Base-by-base conservation (phyloP, 2,797 vertebrate species). In the Amblyopsis hoosieri region DNA sequence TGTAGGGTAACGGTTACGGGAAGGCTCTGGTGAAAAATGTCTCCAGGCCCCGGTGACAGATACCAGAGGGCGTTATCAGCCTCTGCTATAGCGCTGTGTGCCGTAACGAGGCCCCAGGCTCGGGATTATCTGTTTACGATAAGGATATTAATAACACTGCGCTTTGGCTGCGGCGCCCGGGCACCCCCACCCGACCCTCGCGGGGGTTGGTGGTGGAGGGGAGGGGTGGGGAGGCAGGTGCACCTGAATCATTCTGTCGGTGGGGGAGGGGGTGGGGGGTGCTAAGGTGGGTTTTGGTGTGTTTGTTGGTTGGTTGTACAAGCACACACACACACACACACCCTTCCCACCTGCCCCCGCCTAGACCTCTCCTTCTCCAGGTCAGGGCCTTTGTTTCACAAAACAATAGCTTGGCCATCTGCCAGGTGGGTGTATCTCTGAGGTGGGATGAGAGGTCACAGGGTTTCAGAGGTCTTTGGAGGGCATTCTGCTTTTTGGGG, bases 81-180 rank as follows among this genome's bases (percentile, higher is more conserved):
- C 61, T 72, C 67, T 66, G 77, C 74, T 78, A 11, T 37, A 19
- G 75, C 78, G 80, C 78, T 81, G 75, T 82, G 82, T 65, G 57
- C 66, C 15, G 85, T 89, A 89, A 88, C 80, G 79, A 88, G 86
- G 79, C 89, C 88, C 85, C 66, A 83, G 86, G 82, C 86, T 57
- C 75, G 31, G 83, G 67, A 88, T 90, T 89, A 92, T 91, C 85
- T 89, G 85, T 90, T 90, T 90, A 86, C 76, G 83, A 91, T 90
- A 90, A 91, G 85, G 89, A 89, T 89, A 90, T 90, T 88, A 90
- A 91, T 91, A 90, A 90, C 78, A 67, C 78, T 78, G 79, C 67
- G 75, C 82, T 90, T 85, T 87, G 87, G 81, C 88, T 85, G 84
- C 82, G 82, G 80, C 19, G 8, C 14, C 71, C 19, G 59, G 67